Evolutionary conservation across 2,888 invertebrate genomes (phyloP).

Genomic region (Nemapogon koenigi): DNA sequence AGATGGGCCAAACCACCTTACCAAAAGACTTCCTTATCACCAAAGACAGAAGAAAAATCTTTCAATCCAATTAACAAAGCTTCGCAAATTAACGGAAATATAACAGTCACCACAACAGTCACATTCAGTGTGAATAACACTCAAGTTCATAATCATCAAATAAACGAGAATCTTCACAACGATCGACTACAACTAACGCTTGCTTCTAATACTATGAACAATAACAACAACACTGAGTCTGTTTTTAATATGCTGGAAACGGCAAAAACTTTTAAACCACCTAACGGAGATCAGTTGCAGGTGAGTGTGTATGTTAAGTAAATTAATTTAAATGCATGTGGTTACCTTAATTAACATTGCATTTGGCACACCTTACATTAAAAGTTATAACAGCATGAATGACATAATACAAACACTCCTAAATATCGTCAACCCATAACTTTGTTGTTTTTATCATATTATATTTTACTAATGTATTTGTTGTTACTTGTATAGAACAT

Average conservation of each 20-base stretch:
- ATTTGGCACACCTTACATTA: too few relatives aligned
- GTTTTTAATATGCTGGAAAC: slow-evolving; percentile 41
- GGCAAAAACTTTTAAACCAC: slow-evolving; percentile 36
- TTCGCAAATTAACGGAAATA: slow-evolving; percentile 69
- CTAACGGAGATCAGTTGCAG: slow-evolving; percentile 41
- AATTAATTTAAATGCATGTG: too few relatives aligned
- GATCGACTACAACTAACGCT: slow-evolving; percentile 60
- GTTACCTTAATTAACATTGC: too few relatives aligned
- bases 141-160: slow-evolving; percentile 58
- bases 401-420: neutral
- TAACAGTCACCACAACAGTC: slow-evolving; percentile 86
- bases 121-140: slow-evolving; percentile 78
- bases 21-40: slow-evolving; percentile 52
- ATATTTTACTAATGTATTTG: slow-evolving; percentile 26
- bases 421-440: slow-evolving; percentile 3
- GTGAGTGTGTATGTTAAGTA: too few relatives aligned
- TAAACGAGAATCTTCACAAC: slow-evolving; percentile 52
- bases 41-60: slow-evolving; percentile 43
- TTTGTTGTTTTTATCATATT: too few relatives aligned
- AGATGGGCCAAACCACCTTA: slow-evolving; percentile 83
- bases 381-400: neutral
- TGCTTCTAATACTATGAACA: slow-evolving; percentile 56
- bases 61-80: slow-evolving; percentile 54
- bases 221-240: slow-evolving; percentile 43
- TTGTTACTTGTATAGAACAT: slow-evolving; percentile 66